Evolutionary conservation across 2,888 invertebrate species (phyloP), one percentile per base, ranked within the genome.

Genomic region (Oithona nana): DNA sequence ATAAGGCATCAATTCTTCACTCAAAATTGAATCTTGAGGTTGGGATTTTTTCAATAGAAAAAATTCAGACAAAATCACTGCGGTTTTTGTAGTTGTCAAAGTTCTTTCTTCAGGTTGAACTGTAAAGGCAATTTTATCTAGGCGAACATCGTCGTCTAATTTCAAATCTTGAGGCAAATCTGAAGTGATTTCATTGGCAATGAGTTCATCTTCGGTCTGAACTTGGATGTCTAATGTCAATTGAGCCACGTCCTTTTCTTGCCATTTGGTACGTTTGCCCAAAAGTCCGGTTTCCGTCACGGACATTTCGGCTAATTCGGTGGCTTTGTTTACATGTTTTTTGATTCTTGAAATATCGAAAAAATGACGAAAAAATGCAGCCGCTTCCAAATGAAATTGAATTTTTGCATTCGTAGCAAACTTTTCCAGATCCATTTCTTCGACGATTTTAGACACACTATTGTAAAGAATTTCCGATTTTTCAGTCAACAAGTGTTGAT

Each of bases 261-360:
- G 97, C 71, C 82, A 89, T 68, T 83, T 84, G 11, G 95, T 97
- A 65, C 95, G 79, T 71, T 87, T 86, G 0, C 95, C 95, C 66
- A 94, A 74, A 39, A 84, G 80, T 67, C 89, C 88, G 76, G 76
- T 71, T 26, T 39, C 58, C 20, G 31, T 49, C 24, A 62, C 26
- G 22, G 20, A 13, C 6, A 62, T 55, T 50, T 31, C 57, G 31
- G 84, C 75, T 49, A 80, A 71, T 54, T 80, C 75, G 66, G 78
- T 77, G 0, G 86, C 83, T 54, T 75, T 75, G 4, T 77, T 73
- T 61, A 92, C 75, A 69, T 83, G 79, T 65, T 82, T 79, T 62
- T 83, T 81, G 0, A 84, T 81, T 67, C 80, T 79, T 48, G 80
- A 79, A 16, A 85, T 78, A 67, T 86, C 80, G 66, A 83, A 83